Percentiles rank a stretch among this genome's conserved stretches.
Conservation (phyloP, 1,140 invertebrate genomes). For the Caenorhabditis brenneri region DNA sequence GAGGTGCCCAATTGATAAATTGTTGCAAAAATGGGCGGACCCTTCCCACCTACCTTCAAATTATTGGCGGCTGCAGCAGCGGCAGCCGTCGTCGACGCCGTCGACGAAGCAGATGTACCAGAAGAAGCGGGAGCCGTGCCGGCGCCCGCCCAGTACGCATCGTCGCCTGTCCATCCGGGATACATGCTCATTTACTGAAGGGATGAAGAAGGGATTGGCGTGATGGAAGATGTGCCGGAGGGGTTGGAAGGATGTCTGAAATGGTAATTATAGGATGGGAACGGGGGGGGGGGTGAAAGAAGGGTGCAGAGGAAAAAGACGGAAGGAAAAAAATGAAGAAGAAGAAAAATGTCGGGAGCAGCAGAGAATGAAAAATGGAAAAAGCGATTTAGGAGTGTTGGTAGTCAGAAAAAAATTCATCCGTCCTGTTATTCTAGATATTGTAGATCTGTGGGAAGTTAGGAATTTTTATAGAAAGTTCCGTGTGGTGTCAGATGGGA, state of each 20-base stretch:
- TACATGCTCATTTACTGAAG: conserved; percentile 45
- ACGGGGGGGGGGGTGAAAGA: too few relatives aligned
- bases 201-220: not conserved
- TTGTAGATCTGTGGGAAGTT: too few relatives aligned
- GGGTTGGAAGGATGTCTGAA: not conserved
- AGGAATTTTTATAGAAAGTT: too few relatives aligned
- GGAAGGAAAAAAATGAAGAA: not conserved
- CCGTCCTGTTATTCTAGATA: too few relatives aligned
- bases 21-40: too few relatives aligned
- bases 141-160: conserved; percentile 50
- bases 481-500: too few relatives aligned
- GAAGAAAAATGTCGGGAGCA: not conserved
- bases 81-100: conserved; percentile 12
- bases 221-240: conserved; percentile 20
- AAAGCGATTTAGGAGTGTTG: not conserved
- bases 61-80: conserved; percentile 31
- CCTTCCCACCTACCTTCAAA: conserved; percentile 1
- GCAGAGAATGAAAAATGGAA: not conserved
- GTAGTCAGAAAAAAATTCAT: too few relatives aligned
- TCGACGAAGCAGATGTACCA: conserved; percentile 29
- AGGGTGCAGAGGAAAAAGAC: not conserved
- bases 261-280: conserved; percentile 9
- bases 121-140: conserved; percentile 26
- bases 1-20: too few relatives aligned
- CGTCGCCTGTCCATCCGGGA: conserved; percentile 47